Percentiles rank a stretch among this genome's conserved stretches.
These are phyloP conservation scores for Indri indri DNA, from an alignment of 2,113 vertebrate genomes.

Conservation along the genomic window DNA sequence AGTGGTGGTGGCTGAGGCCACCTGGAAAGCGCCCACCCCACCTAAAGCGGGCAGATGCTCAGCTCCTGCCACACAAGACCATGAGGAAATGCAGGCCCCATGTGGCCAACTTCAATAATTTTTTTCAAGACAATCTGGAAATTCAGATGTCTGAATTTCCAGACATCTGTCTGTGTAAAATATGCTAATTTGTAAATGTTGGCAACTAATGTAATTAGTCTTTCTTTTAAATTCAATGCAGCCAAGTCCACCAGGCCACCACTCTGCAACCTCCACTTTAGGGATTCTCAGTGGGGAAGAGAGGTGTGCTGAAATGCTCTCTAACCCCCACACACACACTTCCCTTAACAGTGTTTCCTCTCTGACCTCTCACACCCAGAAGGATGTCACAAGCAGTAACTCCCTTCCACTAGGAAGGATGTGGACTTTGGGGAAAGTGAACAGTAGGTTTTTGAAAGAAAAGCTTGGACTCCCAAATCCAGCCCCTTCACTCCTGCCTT, in stretches of 20 bases:
- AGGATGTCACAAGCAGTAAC: neutral
- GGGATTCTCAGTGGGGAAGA: neutral
- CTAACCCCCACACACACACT: neutral
- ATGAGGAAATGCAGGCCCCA: neutral
- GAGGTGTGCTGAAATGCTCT: neutral
- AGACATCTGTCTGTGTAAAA: neutral
- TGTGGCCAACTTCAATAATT: neutral
- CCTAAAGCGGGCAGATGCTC: neutral
- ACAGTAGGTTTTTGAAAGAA: neutral
- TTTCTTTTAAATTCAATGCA: conserved; percentile 24
- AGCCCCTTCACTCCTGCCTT: neutral
- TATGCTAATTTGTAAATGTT: neutral
- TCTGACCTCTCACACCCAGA: neutral
- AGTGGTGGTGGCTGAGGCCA: accelerated
- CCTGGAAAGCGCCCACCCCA: neutral
- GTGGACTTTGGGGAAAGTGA: neutral
- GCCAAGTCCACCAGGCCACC: neutral
- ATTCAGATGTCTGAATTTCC: neutral
- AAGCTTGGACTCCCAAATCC: neutral
- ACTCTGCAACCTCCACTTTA: neutral
- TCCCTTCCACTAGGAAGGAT: neutral
- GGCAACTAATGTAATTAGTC: neutral
- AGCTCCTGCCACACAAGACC: neutral
- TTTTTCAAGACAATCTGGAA: conserved; percentile 9
- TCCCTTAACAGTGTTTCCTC: neutral